Conservation (phyloP, 1,140 invertebrate genomes). For the Parasteatoda tepidariorum region DNA sequence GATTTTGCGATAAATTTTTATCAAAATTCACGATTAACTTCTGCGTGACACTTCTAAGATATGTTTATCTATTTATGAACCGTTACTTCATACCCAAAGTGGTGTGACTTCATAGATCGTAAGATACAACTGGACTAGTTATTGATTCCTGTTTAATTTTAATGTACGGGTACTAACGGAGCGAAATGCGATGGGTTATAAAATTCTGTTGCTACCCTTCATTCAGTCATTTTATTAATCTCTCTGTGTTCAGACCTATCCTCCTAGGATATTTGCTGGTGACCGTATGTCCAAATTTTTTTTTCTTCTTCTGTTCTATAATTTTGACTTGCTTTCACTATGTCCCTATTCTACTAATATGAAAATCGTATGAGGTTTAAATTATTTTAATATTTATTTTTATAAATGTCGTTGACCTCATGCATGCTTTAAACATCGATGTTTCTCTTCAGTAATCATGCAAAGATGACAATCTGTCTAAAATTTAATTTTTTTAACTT, state of each 20-base stretch:
- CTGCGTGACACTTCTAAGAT: conserved; percentile 19
- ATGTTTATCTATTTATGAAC: conserved; percentile 24
- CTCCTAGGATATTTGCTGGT: background rate
- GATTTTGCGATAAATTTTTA: background rate
- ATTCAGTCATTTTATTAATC: background rate
- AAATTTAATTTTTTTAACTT: too few relatives aligned
- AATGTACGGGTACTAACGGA: conserved; percentile 24
- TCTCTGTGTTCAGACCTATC: background rate
- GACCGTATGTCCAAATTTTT: background rate
- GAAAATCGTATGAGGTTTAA: background rate
- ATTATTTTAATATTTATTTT: background rate
- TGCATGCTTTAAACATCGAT: background rate
- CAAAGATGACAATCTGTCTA: too few relatives aligned
- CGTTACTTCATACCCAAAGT: conserved; percentile 30
- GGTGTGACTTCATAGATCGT: conserved; percentile 31
- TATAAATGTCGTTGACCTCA: background rate
- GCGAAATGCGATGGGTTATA: conserved; percentile 1
- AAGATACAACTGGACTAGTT: conserved; percentile 25
- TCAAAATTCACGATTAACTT: background rate
- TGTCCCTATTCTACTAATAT: background rate
- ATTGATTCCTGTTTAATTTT: conserved; percentile 36
- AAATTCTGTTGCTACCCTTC: conserved; percentile 37
- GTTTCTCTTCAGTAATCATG: too few relatives aligned
- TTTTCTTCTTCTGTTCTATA: background rate
- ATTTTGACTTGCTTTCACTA: background rate